Conservation (phyloP, 92 coral and sea anemone species). For the Epizoanthus illoricatus region DNA sequence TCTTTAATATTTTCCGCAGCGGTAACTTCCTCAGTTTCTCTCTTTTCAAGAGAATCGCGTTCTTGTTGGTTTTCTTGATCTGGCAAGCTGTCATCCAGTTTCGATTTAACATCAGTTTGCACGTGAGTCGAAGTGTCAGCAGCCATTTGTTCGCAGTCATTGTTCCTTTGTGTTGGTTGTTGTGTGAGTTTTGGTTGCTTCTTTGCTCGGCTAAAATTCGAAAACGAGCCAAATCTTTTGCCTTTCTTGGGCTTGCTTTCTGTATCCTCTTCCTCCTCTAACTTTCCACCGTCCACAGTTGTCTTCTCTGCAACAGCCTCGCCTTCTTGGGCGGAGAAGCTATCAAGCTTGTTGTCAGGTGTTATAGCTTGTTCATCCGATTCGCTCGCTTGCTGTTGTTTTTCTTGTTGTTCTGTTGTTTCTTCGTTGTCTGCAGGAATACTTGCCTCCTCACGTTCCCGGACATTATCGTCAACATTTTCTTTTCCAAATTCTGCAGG, state of each 20-base stretch:
- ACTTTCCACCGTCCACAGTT: not conserved
- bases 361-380: not conserved
- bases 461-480: slow-evolving; percentile 1
- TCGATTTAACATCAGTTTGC: slow-evolving; percentile 2
- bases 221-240: slow-evolving; percentile 28
- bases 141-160: not conserved
- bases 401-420: slow-evolving; percentile 16
- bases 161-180: not conserved
- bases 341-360: not conserved
- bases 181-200: slow-evolving; percentile 10
- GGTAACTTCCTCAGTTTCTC: not conserved
- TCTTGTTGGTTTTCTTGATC: not conserved
- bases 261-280: slow-evolving; percentile 1
- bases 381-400: slow-evolving; percentile 16
- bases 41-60: not conserved
- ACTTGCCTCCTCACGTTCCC: not conserved
- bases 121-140: not conserved
- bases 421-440: slow-evolving; percentile 9
- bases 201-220: slow-evolving; percentile 22
- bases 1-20: slow-evolving; percentile 27
- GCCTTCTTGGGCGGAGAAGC: not conserved
- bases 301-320: not conserved
- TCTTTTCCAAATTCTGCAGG: slow-evolving; percentile 4
- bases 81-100: not conserved
- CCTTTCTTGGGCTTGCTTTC: slow-evolving; percentile 25